These are phyloP conservation scores for Zeuzera pyrina DNA, from an alignment of 2,888 invertebrate genomes.

Conservation along the genomic window DNA sequence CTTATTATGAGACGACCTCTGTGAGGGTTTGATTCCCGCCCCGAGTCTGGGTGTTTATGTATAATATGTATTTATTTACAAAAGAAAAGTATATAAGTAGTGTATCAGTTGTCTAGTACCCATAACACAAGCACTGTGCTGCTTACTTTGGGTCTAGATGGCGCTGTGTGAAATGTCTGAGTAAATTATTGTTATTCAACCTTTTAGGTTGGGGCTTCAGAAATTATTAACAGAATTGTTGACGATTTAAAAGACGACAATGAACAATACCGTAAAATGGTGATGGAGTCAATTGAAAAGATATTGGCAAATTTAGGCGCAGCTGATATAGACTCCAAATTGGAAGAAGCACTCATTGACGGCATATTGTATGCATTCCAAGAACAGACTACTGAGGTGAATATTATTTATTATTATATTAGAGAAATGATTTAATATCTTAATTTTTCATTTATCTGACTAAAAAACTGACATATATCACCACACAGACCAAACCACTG, in stretches of 20 bases:
- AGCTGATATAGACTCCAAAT: slow-evolving; percentile 96
- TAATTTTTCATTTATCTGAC: too few relatives aligned
- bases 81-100: too few relatives aligned
- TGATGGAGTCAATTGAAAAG: slow-evolving; percentile 99
- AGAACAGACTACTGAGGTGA: slow-evolving; percentile 98
- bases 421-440: too few relatives aligned
- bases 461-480: too few relatives aligned
- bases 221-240: slow-evolving; percentile 98
- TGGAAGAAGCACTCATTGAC: slow-evolving; percentile 99
- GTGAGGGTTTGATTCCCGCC: too few relatives aligned
- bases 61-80: too few relatives aligned
- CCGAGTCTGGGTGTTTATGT: too few relatives aligned
- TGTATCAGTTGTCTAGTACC: background rate
- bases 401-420: too few relatives aligned
- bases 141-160: too few relatives aligned
- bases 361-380: slow-evolving; percentile 99
- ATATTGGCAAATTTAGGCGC: slow-evolving; percentile 98
- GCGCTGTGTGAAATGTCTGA: too few relatives aligned
- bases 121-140: background rate
- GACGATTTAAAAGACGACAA: slow-evolving; percentile 99
- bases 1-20: too few relatives aligned
- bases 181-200: background rate
- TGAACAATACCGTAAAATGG: slow-evolving; percentile 99
- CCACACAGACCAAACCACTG: too few relatives aligned
- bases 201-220: slow-evolving; percentile 92